Evolutionary conservation across 2,888 invertebrate genomes (phyloP), one percentile per base, ranked within the genome.

Genomic region (Dexiosoma caninum): DNA sequence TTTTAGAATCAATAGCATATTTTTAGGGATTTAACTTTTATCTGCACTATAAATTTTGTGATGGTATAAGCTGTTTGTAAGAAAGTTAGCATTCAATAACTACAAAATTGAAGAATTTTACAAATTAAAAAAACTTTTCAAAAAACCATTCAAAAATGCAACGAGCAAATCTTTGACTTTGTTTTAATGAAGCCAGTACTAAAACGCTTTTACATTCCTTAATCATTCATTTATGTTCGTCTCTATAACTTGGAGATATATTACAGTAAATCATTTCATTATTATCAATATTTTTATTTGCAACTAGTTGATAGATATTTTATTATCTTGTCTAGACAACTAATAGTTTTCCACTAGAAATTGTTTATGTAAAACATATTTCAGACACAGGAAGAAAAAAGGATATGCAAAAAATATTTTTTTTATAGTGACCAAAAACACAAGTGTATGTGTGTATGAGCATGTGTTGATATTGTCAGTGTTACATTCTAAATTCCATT

Each of bases 281-380:
- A 55, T 12, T 23, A 14, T 19, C 4, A n/a, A n/a, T n/a, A 1
- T 64, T 64, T 46, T 46, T 55, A 10, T 59, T 53, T 32, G 30
- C 10, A 59, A 49, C 32, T 19, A 53, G 35, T 44, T 64, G 62
- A 64, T 64, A 80, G 62, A 64, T 64, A 80, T 55, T 81, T 72
- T 62, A 72, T 81, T 81, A 81, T 81, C 81, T 81, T 64, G 81
- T 81, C 81, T 81, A 81, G 81, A 72, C 81, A 72, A 57, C 67
- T 69, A 77, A 69, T 72, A 67, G 69, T 64, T 72, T 64, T 66
- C 62, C 66, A 77, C 30, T 74, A 53, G 51, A 67, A 57, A 67
- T 35, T 70, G 44, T 75, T 81, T 75, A 70, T 75, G 66, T 55
- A 66, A 74, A 78, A 67, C 59, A 64, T 57, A 59, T 67, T 67